Percentiles rank a stretch among this genome's conserved stretches.
phyloP scores from a whole-genome alignment of 2,113 vertebrate genomes.

The Fukomys damarensis region DNA sequence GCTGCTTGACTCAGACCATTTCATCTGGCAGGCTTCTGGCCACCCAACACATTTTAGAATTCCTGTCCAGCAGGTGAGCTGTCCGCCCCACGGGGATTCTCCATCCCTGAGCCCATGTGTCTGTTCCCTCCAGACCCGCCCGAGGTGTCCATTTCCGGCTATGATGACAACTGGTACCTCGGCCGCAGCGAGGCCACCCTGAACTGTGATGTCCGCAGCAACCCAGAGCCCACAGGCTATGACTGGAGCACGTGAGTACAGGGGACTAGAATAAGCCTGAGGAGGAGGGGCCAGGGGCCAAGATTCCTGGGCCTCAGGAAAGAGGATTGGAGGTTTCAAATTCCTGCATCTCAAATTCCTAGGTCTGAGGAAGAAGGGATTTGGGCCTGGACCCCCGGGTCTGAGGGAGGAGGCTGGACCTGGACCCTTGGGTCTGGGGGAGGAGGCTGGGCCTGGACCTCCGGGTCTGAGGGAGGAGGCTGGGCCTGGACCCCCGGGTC shows the following conservation, averaged over 20 bases:
- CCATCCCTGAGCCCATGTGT: not conserved
- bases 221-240: conserved; percentile 85
- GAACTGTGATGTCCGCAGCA: conserved; percentile 88
- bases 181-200: conserved; percentile 89
- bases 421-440: conserved; percentile 64
- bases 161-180: conserved; percentile 93
- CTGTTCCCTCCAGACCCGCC: conserved; percentile 86
- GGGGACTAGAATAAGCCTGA: not conserved
- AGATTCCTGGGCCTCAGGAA: not conserved
- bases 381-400: not conserved
- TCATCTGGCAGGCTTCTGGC: not conserved
- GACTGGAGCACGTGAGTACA: conserved; percentile 91
- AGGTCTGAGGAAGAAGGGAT: not conserved
- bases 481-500: conserved; percentile 77
- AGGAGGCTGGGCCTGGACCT: not conserved
- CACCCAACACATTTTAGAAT: not conserved
- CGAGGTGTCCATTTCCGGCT: conserved; percentile 88
- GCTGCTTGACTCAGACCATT: no score
- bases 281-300: not conserved
- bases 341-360: not conserved
- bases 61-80: not conserved
- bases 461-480: not conserved
- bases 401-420: conserved; percentile 32
- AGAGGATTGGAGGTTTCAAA: not conserved
- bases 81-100: not conserved